phyloP scores from a whole-genome alignment of 1,140 invertebrate genomes.

The Rhizoglyphus robini region DNA sequence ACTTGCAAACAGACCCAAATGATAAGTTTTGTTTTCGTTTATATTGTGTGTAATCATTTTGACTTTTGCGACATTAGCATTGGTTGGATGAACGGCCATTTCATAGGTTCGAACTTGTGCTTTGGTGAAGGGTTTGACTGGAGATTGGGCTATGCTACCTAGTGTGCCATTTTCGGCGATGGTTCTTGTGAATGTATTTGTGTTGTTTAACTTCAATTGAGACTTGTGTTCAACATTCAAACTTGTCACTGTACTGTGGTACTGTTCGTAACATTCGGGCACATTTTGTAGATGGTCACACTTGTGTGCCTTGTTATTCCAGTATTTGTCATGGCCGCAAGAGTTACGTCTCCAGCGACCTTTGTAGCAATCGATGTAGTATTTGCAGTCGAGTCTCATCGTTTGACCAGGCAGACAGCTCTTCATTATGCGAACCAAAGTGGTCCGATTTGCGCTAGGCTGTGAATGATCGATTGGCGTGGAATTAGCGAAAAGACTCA shows the following conservation, averaged over 20 bases:
- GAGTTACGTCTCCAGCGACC: constrained; percentile 9
- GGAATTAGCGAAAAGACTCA: too few species aligned
- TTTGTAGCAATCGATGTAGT: constrained; percentile 6
- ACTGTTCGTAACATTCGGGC: constrained; percentile 8
- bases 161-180: neutral
- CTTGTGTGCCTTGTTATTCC: constrained; percentile 1
- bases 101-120: neutral
- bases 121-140: neutral
- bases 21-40: too few species aligned
- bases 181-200: neutral
- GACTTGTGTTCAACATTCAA: neutral
- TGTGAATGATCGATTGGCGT: too few species aligned
- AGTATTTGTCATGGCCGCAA: neutral
- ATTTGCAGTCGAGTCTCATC: constrained; percentile 13
- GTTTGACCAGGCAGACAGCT: neutral
- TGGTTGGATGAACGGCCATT: neutral
- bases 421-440: neutral
- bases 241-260: neutral
- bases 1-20: neutral
- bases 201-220: neutral
- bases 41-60: neutral
- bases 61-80: neutral
- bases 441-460: too few species aligned
- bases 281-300: constrained; percentile 15
- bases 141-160: neutral